Percentiles rank a stretch among this genome's conserved stretches.
Conservation (phyloP, 2,113 vertebrate species). For the Zosterops pallidus region DNA sequence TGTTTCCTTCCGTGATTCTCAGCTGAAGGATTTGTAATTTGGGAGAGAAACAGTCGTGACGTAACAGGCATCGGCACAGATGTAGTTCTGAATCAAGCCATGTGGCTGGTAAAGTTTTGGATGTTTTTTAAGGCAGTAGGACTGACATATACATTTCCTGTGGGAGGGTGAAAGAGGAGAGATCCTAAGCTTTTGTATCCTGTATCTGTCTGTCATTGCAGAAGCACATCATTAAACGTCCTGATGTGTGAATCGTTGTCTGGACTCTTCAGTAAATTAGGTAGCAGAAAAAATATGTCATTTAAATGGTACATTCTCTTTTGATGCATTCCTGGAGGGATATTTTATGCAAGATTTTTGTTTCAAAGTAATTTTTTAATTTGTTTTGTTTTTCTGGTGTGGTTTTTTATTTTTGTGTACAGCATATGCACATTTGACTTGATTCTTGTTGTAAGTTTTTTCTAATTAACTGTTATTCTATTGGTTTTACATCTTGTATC, state of each 20-base stretch:
- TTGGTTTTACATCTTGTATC: not conserved
- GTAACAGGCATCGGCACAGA: not conserved
- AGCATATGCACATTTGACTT: not conserved
- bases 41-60: rapidly evolving
- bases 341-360: not conserved
- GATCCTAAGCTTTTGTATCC: not conserved
- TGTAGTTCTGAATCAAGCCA: not conserved
- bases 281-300: conserved; percentile 11
- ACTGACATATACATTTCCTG: not conserved
- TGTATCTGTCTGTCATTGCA: not conserved
- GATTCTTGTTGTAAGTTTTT: not conserved
- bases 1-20: not conserved
- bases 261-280: conserved; percentile 6
- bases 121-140: not conserved
- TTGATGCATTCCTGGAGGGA: not conserved
- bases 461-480: not conserved
- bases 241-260: not conserved
- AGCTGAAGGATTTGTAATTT: not conserved
- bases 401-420: not conserved
- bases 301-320: not conserved
- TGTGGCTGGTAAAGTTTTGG: not conserved
- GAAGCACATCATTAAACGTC: not conserved
- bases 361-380: not conserved
- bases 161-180: not conserved
- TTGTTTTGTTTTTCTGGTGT: not conserved